Evolutionary conservation across 2,113 vertebrate species (phyloP).

Genomic region (Nyctereutes procyonoides): DNA sequence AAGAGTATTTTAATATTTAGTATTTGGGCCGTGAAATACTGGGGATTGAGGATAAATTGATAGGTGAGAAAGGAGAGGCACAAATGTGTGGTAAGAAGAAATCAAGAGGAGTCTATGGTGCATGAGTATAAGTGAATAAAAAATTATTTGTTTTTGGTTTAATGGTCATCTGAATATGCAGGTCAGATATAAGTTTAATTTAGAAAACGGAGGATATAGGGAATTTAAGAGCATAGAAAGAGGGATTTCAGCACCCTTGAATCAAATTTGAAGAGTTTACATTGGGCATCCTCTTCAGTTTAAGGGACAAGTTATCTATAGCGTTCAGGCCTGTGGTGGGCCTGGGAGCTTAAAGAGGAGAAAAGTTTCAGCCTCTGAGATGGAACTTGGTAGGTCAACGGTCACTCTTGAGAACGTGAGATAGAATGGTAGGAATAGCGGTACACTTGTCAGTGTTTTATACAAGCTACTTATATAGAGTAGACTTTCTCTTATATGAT

Average conservation of each 20-base stretch:
- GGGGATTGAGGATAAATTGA: neutral
- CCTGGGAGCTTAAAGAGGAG: neutral
- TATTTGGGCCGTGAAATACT: neutral
- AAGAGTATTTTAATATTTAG: neutral
- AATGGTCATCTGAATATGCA: neutral
- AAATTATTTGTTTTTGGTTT: neutral
- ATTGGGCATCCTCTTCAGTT: neutral
- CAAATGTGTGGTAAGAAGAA: neutral
- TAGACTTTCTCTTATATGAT: neutral
- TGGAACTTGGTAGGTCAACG: neutral
- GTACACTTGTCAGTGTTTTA: neutral
- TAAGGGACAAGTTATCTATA: neutral
- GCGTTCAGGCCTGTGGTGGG: neutral
- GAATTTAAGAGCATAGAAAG: no score
- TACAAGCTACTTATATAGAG: neutral
- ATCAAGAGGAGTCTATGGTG: neutral
- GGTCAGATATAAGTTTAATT: conserved; percentile 7
- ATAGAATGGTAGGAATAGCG: neutral
- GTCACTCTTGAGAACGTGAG: neutral
- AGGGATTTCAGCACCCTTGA: neutral
- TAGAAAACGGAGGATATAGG: neutral
- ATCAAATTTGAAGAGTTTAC: neutral
- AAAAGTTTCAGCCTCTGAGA: neutral
- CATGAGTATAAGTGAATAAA: neutral
- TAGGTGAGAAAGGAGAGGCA: neutral